Evolutionary conservation across 2,888 invertebrate species (phyloP), one percentile per base, ranked within the genome.

Genomic region (Calameuta idolon): DNA sequence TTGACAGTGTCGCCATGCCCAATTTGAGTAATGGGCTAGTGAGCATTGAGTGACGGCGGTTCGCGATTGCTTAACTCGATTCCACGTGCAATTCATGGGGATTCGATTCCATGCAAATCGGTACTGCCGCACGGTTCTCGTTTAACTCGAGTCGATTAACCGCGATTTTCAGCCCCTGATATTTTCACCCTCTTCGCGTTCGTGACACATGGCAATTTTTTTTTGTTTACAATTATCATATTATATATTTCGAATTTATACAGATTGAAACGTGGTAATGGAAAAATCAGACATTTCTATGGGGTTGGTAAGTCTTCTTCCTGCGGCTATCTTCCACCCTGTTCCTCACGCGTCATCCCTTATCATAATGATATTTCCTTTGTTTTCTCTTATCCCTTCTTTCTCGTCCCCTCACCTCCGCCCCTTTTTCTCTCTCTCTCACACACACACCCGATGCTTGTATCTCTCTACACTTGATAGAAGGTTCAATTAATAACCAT

Each of bases 51-150:
- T 71, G 35, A 76, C 75, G 75, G 76, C 78, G 79, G 76, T 78
- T 74, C 79, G 73, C 75, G 76, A 79, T 82, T 79, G 77, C 78
- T 77, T 84, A 84, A 85, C 81, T 84, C 80, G 75, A 83, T 85
- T 82, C 79, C 76, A 79, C 55, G 55, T 76, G 77, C 78, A 81
- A 82, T 82, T 83, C 80, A 76, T 69, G 77, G 68, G 75, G 75
- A 83, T 83, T 82, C 81, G 80, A 80, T 80, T 83, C 78, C 74
- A 81, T 79, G 80, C 78, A 79, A 83, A 84, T 82, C 77, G 81
- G 55, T 55, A 55, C 23, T 23, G 23, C 55, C 55, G 55, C 55
- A 55, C 23, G 55, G 55, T 23, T 55, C 55, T 23, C 55, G 23
- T 55, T 55, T 55, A 23, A 55, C 23, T 55, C 9, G 9, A 23